Evolutionary conservation across 2,797 vertebrate species (phyloP), one percentile per base, ranked within the genome.

Genomic region (Stomatorhinus walkeri): DNA sequence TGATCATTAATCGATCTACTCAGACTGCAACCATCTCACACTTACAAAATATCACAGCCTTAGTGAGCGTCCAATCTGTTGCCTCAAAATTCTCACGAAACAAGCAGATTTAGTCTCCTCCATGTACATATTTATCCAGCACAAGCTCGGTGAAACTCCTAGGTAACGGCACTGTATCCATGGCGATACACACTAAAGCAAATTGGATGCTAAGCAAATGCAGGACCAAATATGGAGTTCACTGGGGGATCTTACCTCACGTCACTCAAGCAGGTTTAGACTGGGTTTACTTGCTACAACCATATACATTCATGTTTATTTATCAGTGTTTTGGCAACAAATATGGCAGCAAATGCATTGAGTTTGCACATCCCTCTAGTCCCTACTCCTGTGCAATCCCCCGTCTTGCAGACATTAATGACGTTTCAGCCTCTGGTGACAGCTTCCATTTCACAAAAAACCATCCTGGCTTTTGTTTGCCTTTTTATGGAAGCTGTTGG

Each of bases 131-230:
- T 90, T 92, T 88, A 84, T 32, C 56, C 43, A 48, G 89, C 6
- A 88, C 81, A 81, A 89, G 79, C 40, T 81, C 56, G 56, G 56
- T 88, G 56, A 52, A 64, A 83, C 83, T 85, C 79, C 89, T 87
- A 90, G 79, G 85, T 85, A 91, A 86, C 85, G 90, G 89, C 89
- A 89, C 87, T 46, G 86, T 92, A 89, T 90, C 91, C 90, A 92
- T 93, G 90, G 90, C 87, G 91, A 92, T 90, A 83, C 56, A 61
- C 59, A 83, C 89, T 90, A 88, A 91, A 92, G 92, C 88, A 91
- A 87, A 56, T 36, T 88, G 64, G 79, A 84, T 90, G 87, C 64
- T 64, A 90, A 88, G 87, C 49, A 64, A 88, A 87, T 90, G 87
- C 83, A 88, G 89, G 61, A 81, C 84, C 86, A 89, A 87, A 90